phyloP scores from a whole-genome alignment of 1,140 invertebrate genomes.

The Lepidostoma basale region DNA sequence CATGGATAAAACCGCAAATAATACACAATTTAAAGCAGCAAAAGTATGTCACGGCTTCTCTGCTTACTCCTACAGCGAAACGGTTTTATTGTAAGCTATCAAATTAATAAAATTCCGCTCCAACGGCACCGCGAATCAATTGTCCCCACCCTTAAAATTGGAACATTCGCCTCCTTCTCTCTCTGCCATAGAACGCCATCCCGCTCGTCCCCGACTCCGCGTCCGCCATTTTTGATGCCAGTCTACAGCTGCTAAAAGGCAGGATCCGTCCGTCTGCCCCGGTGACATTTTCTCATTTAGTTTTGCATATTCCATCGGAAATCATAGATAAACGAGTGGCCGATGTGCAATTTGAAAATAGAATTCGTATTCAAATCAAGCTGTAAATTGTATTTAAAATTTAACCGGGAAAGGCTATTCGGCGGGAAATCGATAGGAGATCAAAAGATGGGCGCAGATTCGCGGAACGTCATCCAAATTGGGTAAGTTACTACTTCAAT shows the following conservation, averaged over 20 bases:
- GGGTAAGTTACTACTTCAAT: constrained; percentile 13
- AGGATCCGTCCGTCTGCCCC: constrained; percentile 9
- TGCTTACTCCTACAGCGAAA: too few species aligned
- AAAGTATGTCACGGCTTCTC: too few species aligned
- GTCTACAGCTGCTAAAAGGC: constrained; percentile 24
- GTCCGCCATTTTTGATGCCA: constrained; percentile 35
- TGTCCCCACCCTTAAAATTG: constrained; percentile 20
- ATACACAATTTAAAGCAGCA: too few species aligned
- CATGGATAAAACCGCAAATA: too few species aligned
- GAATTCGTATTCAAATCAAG: background rate
- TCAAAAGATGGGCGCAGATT: constrained; percentile 19
- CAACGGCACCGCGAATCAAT: constrained; percentile 23
- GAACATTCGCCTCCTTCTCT: constrained; percentile 21
- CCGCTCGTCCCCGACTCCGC: constrained; percentile 2
- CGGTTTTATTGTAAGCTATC: too few species aligned
- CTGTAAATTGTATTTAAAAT: background rate
- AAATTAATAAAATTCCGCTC: background rate
- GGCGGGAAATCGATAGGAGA: background rate
- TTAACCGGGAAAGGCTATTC: background rate
- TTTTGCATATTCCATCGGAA: background rate
- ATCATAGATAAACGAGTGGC: background rate
- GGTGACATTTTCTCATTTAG: constrained; percentile 13
- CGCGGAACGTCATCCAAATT: constrained; percentile 6
- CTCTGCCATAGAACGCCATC: constrained; percentile 23
- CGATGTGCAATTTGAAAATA: background rate